Evolutionary conservation across 2,113 vertebrate genomes (phyloP), one percentile per base, ranked within the genome.

Genomic region (Aegypius monachus): DNA sequence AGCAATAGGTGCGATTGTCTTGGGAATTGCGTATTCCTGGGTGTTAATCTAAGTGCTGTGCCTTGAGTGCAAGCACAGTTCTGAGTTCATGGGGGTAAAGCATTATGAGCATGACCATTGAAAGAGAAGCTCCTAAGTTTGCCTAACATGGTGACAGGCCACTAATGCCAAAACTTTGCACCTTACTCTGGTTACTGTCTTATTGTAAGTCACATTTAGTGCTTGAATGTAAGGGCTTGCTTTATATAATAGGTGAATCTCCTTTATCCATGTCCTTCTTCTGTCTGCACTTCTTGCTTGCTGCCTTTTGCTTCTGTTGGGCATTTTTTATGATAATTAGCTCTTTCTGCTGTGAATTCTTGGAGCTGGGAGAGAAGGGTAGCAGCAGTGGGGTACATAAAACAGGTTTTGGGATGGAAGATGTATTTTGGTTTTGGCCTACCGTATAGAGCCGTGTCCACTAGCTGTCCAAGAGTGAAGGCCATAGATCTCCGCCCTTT

Each of bases 181-280:
- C 34, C 19, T 67, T 58, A 29, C 5, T 79, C 13, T 78, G 40
- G 8, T 71, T 65, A 10, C 66, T 80, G 0, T 56, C 0, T 0
- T 58, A 22, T 22, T 45, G 3, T 52, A 67, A 47, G 48, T 72
- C 45, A 63, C 21, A 6, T 12, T 15, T 11, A 22, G 31, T 27
- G 25, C 59, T 66, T 50, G 16, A 72, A 40, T 22, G 19, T 26
- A 42, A 42, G 19, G 8, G 6, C 16, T 85, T 68, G 13, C 19
- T 88, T 38, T 40, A 23, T 52, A 6, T 59, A 21, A 47, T 47
- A 47, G 34, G 15, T 56, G 27, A 3, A 27, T 83, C 32, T 67
- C 22, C 18, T 61, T 67, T 90, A 47, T 45, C 27, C 1, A 0
- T 53, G 16, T 61, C 27, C 25, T 58, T 3, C 14, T 66, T 7